phyloP scores from a whole-genome alignment of 1,140 invertebrate species.

The Zaprionus ornatus region DNA sequence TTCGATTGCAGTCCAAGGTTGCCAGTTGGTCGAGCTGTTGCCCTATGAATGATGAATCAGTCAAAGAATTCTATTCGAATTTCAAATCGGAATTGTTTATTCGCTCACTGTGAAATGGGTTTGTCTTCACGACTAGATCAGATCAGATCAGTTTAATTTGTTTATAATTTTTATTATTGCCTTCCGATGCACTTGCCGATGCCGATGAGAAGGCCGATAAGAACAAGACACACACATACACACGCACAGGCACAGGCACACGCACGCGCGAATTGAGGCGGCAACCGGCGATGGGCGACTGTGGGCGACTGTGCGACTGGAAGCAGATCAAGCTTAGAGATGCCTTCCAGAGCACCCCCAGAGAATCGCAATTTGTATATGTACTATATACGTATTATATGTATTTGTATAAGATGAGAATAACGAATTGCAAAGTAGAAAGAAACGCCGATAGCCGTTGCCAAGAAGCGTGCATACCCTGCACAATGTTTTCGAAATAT shows the following conservation, averaged over 20 bases:
- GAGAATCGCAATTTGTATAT: slow-evolving; percentile 10
- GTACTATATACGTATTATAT: neutral
- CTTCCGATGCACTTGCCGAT: neutral
- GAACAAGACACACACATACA: slow-evolving; percentile 1
- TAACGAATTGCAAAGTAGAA: neutral
- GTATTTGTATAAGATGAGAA: neutral
- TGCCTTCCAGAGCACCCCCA: slow-evolving; percentile 43
- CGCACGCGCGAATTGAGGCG: neutral
- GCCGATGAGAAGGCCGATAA: slow-evolving; percentile 5
- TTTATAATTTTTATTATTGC: slow-evolving; percentile 7
- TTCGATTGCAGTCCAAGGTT: neutral
- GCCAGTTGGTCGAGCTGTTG: neutral
- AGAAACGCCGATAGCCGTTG: neutral
- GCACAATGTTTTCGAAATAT: neutral
- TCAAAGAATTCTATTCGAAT: neutral
- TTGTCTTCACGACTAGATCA: neutral
- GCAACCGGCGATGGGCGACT: neutral
- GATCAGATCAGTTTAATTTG: neutral
- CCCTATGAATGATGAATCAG: neutral
- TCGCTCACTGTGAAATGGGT: neutral
- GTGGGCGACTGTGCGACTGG: slow-evolving; percentile 49
- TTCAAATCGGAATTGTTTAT: neutral
- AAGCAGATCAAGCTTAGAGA: slow-evolving; percentile 37
- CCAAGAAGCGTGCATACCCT: neutral
- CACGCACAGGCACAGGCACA: neutral